Evolutionary conservation across 2,888 invertebrate species (phyloP).

Genomic region (Ormyrus nitidulus): DNA sequence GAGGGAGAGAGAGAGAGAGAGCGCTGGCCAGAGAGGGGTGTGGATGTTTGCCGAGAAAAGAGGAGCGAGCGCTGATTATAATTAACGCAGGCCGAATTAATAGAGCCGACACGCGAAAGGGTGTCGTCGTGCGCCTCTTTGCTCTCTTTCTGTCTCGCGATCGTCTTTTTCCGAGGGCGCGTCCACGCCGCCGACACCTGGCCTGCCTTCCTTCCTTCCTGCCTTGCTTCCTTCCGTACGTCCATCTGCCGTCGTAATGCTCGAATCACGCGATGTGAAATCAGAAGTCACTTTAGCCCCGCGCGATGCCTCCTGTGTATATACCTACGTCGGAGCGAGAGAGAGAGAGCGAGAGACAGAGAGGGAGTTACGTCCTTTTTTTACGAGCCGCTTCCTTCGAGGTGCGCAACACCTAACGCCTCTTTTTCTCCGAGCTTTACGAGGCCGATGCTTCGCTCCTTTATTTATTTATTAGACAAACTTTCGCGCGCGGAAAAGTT

Average conservation of each 20-base stretch:
- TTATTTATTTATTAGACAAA: too few species aligned
- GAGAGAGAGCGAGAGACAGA: too few species aligned
- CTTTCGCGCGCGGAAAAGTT: background rate
- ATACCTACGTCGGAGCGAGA: too few species aligned
- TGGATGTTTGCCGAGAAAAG: background rate
- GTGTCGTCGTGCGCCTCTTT: constrained; percentile 57
- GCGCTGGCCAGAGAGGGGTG: background rate
- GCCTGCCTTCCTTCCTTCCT: constrained; percentile 55
- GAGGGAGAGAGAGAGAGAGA: constrained; percentile 29
- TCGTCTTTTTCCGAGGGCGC: constrained; percentile 45
- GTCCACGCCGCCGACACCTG: constrained; percentile 44
- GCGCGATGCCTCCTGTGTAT: background rate
- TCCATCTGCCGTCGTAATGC: constrained; percentile 55
- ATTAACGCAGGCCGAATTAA: constrained; percentile 71
- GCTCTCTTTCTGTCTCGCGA: constrained; percentile 35
- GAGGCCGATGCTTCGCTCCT: too few species aligned
- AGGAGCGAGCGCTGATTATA: constrained; percentile 67
- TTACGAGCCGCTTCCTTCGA: background rate
- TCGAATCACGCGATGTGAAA: constrained; percentile 63
- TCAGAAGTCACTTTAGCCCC: constrained; percentile 60
- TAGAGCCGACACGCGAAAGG: constrained; percentile 68
- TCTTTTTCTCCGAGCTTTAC: too few species aligned
- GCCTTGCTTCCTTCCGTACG: constrained; percentile 50
- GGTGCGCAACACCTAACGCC: too few species aligned
- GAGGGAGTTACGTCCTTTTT: background rate